Evolutionary conservation across 1,140 invertebrate species (phyloP), one percentile per base, ranked within the genome.

Genomic region (Drosophila tropicalis): DNA sequence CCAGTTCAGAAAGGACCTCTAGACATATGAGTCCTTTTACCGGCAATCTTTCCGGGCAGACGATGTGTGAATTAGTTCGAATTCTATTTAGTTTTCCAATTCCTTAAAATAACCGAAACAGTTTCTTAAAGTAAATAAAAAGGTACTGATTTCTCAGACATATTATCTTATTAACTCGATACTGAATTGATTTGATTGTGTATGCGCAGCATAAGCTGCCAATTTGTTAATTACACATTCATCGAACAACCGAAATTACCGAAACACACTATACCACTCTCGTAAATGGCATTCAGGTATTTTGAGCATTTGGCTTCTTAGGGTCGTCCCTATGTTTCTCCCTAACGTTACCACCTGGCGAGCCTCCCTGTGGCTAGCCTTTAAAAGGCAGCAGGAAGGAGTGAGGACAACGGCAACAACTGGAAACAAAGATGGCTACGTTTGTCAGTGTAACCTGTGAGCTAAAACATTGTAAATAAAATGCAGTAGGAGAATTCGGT

Each of bases 391-490:
- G 51, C 13, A 54, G 47, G 36, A 5, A n/a, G 15, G 12, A 39
- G 36, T 36, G 34, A 13, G 34, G 5, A 62, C 29, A 54, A 51
- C 36, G 64, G 55, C 70, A 62, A 44, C 17, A 51, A 22, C 63
- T 15, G 56, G 55, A 13, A 70, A 64, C 39, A 63, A 51, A 51
- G 44, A 51, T 51, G 17, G 44, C 44, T 22, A 22, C 44, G 44
- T 51, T 71, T 72, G 72, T 80, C 79, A 76, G 76, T 64, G 17
- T 25, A 89, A 80, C 79, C 68, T 81, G 78, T 60, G 62, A 68
- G 67, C 67, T 36, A 76, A 87, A 86, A 87, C 83, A 86, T 86
- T 87, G 83, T 87, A 85, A 85, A 85, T 86, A 85, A 84, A 85
- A 82, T 82, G 75, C 60, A 58, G 56, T 70, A 69, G 44, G 58